Base-by-base conservation (phyloP, 2,113 vertebrate species). In the Chamaea fasciata region DNA sequence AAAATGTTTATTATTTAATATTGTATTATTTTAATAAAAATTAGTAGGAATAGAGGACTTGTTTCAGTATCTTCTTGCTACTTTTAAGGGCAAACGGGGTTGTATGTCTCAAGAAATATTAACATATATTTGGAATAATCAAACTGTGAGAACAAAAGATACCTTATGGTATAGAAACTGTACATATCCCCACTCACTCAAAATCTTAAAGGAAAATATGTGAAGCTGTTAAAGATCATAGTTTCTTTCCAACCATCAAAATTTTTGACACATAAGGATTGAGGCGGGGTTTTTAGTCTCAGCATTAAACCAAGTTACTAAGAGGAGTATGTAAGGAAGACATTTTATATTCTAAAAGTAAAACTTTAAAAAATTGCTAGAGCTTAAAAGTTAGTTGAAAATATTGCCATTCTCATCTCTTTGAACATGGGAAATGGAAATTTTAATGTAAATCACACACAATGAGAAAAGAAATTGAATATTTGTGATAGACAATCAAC, bases 291-390 rank as follows among this genome's bases (percentile, higher is more conserved):
- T 89, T 83, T 12, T 69, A 30, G 69, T 60, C 46, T 69, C 26
- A 21, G 11, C 22, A 18, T 74, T 55, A 55, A 60, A 41, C 6
- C 0, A 0, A 44, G 3, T 11, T 82, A 60, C 8, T 8, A 39
- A 47, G 39, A 84, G 9, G 31, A 84, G 57, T 57, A 47, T 13
- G 10, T 22, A 41, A 89, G 46, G 30, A 53, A 55, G 4, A 4
- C 1, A 26, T 20, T 82, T 74, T 56, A 12, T 82, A 50, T 20
- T 69, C 33, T 68, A 33, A 63, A 84, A 65, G 3, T 35, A 59
- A 91, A 71, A 37, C 6, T 33, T 63, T 28, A 15, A 69, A 87
- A 76, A 33, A 16, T 59, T 63, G 6, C 6, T 55, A 39, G 19
- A 24, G 6, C 13, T 75, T 63, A n/a, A 64, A 76, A 76, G 4